Evolutionary conservation across 2,113 vertebrate genomes (phyloP).

Genomic region (Microcebus tavaratra): DNA sequence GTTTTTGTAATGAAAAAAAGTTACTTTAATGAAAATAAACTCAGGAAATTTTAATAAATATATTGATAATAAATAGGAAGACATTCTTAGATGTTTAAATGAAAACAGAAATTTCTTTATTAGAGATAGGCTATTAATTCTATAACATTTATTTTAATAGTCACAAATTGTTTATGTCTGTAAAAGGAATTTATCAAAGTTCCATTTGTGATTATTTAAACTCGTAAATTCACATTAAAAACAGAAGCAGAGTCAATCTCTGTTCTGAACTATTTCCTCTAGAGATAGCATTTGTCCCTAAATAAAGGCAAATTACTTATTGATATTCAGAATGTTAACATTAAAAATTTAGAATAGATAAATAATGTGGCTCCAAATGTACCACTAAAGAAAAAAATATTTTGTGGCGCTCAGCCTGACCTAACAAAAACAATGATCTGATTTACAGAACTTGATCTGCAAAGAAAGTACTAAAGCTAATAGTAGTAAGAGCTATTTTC

Average conservation of each 20-base stretch:
- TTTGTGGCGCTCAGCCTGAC: background rate
- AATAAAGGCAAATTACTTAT: background rate
- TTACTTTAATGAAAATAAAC: background rate
- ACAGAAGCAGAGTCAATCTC: background rate
- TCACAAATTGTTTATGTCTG: background rate
- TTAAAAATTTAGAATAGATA: background rate
- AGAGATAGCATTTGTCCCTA: background rate
- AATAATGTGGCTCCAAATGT: background rate
- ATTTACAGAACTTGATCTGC: background rate
- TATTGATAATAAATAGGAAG: background rate
- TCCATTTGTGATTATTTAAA: constrained; percentile 24
- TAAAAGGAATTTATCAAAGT: constrained; percentile 3
- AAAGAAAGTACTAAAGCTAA: background rate
- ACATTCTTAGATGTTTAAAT: background rate
- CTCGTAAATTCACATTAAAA: background rate
- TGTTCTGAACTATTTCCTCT: background rate
- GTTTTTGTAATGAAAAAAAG: background rate
- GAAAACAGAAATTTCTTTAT: background rate
- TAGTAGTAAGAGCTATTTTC: background rate
- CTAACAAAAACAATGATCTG: background rate
- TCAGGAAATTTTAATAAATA: constrained; percentile 15
- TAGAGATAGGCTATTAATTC: background rate
- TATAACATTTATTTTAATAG: background rate
- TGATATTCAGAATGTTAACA: constrained; percentile 7
- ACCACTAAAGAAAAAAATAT: background rate